These are phyloP conservation scores for Dynastes tityus DNA, from an alignment of 2,888 invertebrate genomes.

Conservation along the genomic window DNA sequence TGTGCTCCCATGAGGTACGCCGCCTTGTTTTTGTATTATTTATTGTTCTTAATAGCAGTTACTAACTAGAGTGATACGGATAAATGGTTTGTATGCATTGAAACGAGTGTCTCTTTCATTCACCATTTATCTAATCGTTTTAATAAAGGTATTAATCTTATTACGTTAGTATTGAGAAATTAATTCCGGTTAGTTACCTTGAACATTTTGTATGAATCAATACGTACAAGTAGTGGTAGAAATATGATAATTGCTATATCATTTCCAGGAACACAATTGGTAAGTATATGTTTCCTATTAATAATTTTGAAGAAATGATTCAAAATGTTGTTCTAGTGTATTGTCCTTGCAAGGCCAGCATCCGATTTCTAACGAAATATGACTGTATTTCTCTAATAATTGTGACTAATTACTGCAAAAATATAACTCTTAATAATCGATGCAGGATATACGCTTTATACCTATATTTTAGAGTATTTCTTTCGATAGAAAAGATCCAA, in stretches of 20 bases:
- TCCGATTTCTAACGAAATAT: neutral
- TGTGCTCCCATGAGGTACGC: neutral
- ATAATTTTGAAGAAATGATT: neutral
- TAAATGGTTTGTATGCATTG: constrained; percentile 4
- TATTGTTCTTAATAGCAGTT: constrained; percentile 14
- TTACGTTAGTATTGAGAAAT: neutral
- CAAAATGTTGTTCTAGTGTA: neutral
- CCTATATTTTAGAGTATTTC: too few species aligned
- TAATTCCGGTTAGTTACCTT: constrained; percentile 16
- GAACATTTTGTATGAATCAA: neutral
- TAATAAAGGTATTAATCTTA: constrained; percentile 22
- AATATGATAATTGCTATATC: neutral
- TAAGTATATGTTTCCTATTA: neutral
- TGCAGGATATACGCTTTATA: too few species aligned
- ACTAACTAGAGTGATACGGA: constrained; percentile 10
- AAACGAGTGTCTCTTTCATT: neutral
- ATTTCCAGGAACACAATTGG: neutral
- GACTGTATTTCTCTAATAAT: neutral
- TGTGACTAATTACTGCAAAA: neutral
- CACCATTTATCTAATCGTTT: neutral
- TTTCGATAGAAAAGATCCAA: too few species aligned
- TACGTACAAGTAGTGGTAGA: neutral
- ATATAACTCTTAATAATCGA: neutral
- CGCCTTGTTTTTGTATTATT: constrained; percentile 28
- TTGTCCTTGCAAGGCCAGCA: neutral